These are phyloP conservation scores for Leptocoma aspasia DNA, from an alignment of 2,113 vertebrate genomes.

Conservation along the genomic window DNA sequence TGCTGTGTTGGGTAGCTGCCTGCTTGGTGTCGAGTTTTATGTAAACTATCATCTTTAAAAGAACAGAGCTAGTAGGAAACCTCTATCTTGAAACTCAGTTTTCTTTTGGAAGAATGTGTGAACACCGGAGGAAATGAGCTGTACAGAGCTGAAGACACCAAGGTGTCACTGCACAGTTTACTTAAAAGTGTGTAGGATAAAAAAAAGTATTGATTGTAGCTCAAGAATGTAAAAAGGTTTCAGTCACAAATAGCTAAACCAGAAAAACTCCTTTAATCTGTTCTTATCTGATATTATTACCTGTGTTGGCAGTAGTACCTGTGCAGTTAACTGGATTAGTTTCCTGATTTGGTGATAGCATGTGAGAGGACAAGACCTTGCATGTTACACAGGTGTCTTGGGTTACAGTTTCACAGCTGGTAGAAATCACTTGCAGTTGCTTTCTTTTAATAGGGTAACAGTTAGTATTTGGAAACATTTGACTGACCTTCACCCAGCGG, in stretches of 20 bases:
- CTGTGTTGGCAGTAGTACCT: background rate
- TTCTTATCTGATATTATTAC: background rate
- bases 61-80: background rate
- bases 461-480: background rate
- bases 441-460: background rate
- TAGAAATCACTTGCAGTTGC: background rate
- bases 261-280: constrained; percentile 27
- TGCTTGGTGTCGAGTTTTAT: background rate
- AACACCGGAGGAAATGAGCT: background rate
- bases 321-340: constrained; percentile 7
- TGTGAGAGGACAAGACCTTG: background rate
- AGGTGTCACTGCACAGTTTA: background rate
- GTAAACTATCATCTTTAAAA: background rate
- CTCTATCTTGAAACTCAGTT: background rate
- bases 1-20: background rate
- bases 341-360: background rate
- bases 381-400: background rate
- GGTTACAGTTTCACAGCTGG: background rate
- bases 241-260: background rate
- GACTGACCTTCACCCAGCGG: background rate
- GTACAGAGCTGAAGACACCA: background rate
- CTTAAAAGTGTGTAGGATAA: background rate
- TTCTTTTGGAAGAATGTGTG: background rate
- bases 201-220: background rate
- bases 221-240: background rate